Conservation (phyloP, 2,888 invertebrate species). For the Phymatocera aterrima region DNA sequence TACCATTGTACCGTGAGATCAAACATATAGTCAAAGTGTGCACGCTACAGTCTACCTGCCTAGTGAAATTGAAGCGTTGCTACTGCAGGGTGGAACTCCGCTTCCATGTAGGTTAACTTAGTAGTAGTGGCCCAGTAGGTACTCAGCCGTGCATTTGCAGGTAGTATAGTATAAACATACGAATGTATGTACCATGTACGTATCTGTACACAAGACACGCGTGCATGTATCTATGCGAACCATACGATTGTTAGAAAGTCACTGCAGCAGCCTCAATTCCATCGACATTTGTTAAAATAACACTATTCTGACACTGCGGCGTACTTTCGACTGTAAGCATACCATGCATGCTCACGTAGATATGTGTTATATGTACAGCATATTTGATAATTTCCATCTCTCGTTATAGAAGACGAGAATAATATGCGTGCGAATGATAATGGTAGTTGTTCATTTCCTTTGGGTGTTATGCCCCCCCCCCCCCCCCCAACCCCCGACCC, state of each 20-base stretch:
- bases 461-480: no score
- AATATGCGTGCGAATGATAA: no score
- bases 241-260: conserved; percentile 34
- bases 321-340: not conserved
- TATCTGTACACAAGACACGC: no score
- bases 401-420: not conserved
- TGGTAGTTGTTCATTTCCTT: not conserved
- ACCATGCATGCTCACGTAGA: no score
- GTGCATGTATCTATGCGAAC: not conserved
- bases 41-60: not conserved
- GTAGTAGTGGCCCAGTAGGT: conserved; percentile 41
- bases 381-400: not conserved
- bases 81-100: conserved; percentile 27
- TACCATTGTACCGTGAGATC: no score
- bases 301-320: not conserved
- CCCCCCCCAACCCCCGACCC: no score
- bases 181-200: no score
- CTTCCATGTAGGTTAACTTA: conserved; percentile 40
- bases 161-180: not conserved
- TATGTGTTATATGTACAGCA: no score
- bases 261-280: conserved; percentile 13
- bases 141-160: conserved; percentile 18
- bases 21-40: not conserved
- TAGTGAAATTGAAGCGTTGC: conserved; percentile 28
- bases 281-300: conserved; percentile 10